phyloP scores from a whole-genome alignment of 2,797 vertebrate species.

The Prionace glauca region DNA sequence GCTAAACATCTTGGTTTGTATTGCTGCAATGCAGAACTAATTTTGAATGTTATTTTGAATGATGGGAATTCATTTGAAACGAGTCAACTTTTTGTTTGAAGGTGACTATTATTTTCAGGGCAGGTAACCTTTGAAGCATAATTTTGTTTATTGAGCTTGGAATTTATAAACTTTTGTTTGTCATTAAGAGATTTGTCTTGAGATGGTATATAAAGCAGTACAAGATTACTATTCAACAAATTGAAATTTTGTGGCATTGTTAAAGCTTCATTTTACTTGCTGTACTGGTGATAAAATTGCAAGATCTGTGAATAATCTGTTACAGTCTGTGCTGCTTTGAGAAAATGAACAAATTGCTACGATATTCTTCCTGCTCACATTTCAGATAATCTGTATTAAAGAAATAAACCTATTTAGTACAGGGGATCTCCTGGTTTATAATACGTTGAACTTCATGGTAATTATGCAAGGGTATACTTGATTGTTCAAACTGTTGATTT shows the following conservation, averaged over 20 bases:
- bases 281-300: not conserved
- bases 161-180: not conserved
- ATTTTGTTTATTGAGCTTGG: not conserved
- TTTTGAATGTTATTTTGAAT: not conserved
- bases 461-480: not conserved
- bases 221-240: not conserved
- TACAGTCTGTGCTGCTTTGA: not conserved
- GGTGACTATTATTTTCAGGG: not conserved
- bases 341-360: slow-evolving; percentile 19
- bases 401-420: not conserved
- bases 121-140: not conserved
- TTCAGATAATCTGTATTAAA: slow-evolving; percentile 23
- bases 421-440: not conserved
- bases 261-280: not conserved
- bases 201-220: not conserved
- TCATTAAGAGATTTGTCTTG: not conserved
- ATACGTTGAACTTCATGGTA: not conserved
- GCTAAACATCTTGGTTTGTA: not conserved
- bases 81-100: not conserved
- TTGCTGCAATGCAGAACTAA: not conserved
- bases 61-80: not conserved
- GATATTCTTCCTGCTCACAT: not conserved
- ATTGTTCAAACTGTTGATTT: not conserved
- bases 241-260: not conserved
- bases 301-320: not conserved